Base-by-base conservation (phyloP, 2,888 invertebrate species). In the Thalpophila matura region DNA sequence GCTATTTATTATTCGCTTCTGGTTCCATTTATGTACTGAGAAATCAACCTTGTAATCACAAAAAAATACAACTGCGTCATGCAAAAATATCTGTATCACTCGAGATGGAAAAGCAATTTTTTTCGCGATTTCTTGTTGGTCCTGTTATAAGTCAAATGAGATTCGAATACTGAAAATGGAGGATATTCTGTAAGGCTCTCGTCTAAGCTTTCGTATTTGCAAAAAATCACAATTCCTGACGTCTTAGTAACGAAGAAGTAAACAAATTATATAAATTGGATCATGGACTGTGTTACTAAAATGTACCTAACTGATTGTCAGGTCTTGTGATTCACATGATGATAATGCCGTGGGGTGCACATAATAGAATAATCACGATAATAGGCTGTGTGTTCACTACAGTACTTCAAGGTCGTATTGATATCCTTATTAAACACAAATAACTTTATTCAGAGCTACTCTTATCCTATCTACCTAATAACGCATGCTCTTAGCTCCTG, bases 361-460 rank as follows among this genome's bases (percentile, higher is more conserved):
- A 31, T 54, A 59, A 60, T 60, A 60, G 53, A 59, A 59, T 53
- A 54, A 66, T 47, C 59, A 29, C 47, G 26, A 54, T 43, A 40
- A 67, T 46, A 40, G 26, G 40, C 16, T 31, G 24, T 27, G 40
- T 20, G 40, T 33, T 37, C 37, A 37, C 42, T 40, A 37, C 42
- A 47, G 56, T 31, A 47, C 22, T 7, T 59, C 74, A 74, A 81
- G 82, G 82, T 79, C 77, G 72, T 72, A 75, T 69, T 66, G 72
- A 79, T 82, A 70, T 77, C 74, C 74, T 77, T 62, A 49, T n/a
- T 29, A 51, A 51, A 47, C 43, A 49, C 16, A 22, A n/a, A 27
- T 33, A 45, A 43, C 35, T 62, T 18, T 43, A 40, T 22, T 31
- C 31, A 31, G 40, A 18, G 22, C 27, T 58, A 46, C 33, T 33